A percentile compares a stretch with the other conserved stretches of the same genome.
phyloP scores from a whole-genome alignment of 2,797 vertebrate species.

The Lycodopsis pacificus region DNA sequence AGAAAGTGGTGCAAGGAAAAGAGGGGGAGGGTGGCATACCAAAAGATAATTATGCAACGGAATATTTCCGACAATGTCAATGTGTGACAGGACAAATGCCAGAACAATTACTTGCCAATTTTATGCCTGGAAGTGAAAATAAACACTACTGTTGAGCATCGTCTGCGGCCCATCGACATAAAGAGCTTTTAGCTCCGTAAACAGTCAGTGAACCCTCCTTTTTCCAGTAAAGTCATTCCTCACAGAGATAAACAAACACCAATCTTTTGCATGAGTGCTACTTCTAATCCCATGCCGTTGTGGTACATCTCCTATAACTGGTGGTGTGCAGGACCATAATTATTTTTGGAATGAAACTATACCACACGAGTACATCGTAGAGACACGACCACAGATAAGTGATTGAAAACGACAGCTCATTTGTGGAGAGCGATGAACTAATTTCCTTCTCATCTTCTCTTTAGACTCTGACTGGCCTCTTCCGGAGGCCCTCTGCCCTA shows the following conservation, averaged over 20 bases:
- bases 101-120: slow-evolving; percentile 69
- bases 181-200: slow-evolving; percentile 74
- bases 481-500: slow-evolving; percentile 91
- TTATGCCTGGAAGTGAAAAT: slow-evolving; percentile 74
- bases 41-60: slow-evolving; percentile 45
- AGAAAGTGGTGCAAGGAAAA: slow-evolving; percentile 26
- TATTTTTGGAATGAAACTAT: slow-evolving; percentile 22
- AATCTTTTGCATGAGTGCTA: slow-evolving; percentile 58
- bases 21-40: slow-evolving; percentile 5
- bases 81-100: slow-evolving; percentile 61
- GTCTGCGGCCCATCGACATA: slow-evolving; percentile 70
- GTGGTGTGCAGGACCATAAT: background rate
- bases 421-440: slow-evolving; percentile 6
- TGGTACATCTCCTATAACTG: slow-evolving; percentile 43
- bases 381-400: background rate
- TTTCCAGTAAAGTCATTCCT: slow-evolving; percentile 77
- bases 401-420: background rate
- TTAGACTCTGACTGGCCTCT: slow-evolving; percentile 95
- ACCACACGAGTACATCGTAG: background rate
- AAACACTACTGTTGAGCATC: slow-evolving; percentile 73
- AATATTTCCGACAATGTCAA: slow-evolving; percentile 65
- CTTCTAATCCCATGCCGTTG: slow-evolving; percentile 54
- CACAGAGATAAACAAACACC: slow-evolving; percentile 73
- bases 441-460: slow-evolving; percentile 50
- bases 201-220: slow-evolving; percentile 63